Conservation (phyloP, 2,797 vertebrate species). For the Dromococcyx pavoninus region DNA sequence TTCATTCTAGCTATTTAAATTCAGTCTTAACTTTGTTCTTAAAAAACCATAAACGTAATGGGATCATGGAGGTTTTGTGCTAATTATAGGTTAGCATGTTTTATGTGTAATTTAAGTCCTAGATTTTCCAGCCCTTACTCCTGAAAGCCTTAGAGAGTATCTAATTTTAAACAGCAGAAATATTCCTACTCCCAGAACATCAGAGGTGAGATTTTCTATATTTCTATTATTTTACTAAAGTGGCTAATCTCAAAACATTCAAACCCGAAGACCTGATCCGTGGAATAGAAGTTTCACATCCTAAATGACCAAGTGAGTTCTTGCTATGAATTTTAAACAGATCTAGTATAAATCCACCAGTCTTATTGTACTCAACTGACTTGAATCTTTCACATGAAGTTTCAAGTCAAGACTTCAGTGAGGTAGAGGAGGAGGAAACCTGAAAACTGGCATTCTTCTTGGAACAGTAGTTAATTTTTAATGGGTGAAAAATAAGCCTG, state of each 20-base stretch:
- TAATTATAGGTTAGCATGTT: neutral
- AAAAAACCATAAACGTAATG: neutral
- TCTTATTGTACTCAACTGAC: neutral
- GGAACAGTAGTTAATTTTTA: constrained; percentile 43
- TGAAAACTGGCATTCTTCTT: neutral
- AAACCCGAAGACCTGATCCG: neutral
- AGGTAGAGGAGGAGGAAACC: neutral
- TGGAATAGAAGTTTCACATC: neutral
- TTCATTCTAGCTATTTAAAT: neutral
- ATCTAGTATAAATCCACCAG: neutral
- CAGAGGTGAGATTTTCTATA: neutral
- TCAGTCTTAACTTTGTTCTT: neutral
- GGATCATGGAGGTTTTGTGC: neutral
- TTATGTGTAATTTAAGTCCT: neutral
- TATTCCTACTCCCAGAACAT: neutral
- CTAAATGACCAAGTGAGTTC: neutral
- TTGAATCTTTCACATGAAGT: neutral
- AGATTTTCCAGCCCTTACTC: neutral
- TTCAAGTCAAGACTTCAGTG: neutral
- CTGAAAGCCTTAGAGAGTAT: neutral
- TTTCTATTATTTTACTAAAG: neutral
- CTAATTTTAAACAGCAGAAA: neutral
- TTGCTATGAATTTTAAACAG: neutral
- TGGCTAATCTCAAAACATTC: neutral
- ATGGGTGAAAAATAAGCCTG: neutral